Evolutionary conservation across 2,113 vertebrate genomes (phyloP), one percentile per base, ranked within the genome.

Genomic region (Cygnus buccinator): DNA sequence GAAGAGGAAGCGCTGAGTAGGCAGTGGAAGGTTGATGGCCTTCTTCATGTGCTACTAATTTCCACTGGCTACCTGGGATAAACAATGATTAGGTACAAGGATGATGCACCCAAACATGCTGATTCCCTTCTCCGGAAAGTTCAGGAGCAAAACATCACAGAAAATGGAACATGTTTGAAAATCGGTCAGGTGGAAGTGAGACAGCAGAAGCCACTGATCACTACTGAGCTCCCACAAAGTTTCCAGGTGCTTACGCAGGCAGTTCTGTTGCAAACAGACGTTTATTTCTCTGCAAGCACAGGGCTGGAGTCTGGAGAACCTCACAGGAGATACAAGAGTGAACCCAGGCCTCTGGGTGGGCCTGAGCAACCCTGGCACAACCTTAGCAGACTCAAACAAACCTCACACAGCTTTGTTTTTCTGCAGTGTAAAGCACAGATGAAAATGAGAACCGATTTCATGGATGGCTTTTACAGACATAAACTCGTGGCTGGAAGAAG

Each of bases 221-320:
- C 62, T 54, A n/a, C 12, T 0, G 1, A 87, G 70, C 35, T 84
- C 80, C 73, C 61, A 41, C 57, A 31, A 73, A 94, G 48, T 95
- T 96, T 95, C 95, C 94, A 95, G 77, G 81, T 96, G 93, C 94
- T 94, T 68, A 96, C 93, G 87, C 73, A 55, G 29, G 46, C 0
- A 0, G 59, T 29, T 86, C 39, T 89, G 68, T 43, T 28, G 16
- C 1, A 91, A 91, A 94, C 89, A 95, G 37, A 21, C 0, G 61
- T 0, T 80, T 93, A 20, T 92, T 77, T 6, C n/a, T 71, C 44
- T 39, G 52, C 33, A 31, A 48, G 48, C 52, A 61, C 7, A 3
- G 59, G 43, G 25, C 11, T 59, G 54, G 11, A 79, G 52, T 48
- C 68, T 84, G 77, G 50, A 93, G 63, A 90, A 17, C 39, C 65